phyloP scores from a whole-genome alignment of 2,113 vertebrate genomes.

The Chascanopsetta lugubris region DNA sequence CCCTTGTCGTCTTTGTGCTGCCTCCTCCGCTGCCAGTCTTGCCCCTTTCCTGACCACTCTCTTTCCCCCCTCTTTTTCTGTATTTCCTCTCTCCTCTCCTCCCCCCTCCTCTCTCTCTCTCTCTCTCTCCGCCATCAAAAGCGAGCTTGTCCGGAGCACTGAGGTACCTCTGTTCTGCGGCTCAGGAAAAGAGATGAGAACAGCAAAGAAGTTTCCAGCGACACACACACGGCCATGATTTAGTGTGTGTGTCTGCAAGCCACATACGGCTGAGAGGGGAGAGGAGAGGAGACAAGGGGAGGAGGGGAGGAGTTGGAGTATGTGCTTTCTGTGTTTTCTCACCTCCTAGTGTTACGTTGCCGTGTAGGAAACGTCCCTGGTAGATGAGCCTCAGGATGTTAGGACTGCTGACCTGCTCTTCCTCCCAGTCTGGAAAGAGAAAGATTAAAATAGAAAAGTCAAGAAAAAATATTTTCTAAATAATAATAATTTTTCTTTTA shows the following conservation, averaged over 20 bases:
- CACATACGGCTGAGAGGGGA: not conserved
- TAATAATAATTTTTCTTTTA: no score
- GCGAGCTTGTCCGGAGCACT: constrained; percentile 74
- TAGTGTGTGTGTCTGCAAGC: constrained; percentile 30
- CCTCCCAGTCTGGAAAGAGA: constrained; percentile 90
- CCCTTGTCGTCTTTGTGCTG: constrained; percentile 36
- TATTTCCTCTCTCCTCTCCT: constrained; percentile 69
- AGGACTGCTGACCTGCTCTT: constrained; percentile 97
- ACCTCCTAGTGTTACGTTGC: constrained; percentile 99
- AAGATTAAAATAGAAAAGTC: constrained; percentile 11
- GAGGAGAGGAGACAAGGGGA: not conserved
- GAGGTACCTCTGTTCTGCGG: constrained; percentile 74
- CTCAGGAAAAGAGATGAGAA: constrained; percentile 64
- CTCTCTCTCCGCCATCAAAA: constrained; percentile 67
- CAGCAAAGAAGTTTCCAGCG: constrained; percentile 71
- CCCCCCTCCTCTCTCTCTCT: constrained; percentile 64
- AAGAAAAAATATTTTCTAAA: not conserved
- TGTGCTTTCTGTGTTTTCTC: constrained; percentile 56
- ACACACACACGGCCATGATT: constrained; percentile 58
- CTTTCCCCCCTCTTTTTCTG: constrained; percentile 61
- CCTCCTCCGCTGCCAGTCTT: constrained; percentile 37
- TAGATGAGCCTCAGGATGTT: constrained; percentile 98
- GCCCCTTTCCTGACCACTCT: constrained; percentile 57
- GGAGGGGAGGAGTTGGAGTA: not conserved
- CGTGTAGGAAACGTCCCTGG: constrained; percentile 98